Evolutionary conservation across 2,888 invertebrate species (phyloP), one percentile per base, ranked within the genome.

Genomic region (Cyclophora punctaria): DNA sequence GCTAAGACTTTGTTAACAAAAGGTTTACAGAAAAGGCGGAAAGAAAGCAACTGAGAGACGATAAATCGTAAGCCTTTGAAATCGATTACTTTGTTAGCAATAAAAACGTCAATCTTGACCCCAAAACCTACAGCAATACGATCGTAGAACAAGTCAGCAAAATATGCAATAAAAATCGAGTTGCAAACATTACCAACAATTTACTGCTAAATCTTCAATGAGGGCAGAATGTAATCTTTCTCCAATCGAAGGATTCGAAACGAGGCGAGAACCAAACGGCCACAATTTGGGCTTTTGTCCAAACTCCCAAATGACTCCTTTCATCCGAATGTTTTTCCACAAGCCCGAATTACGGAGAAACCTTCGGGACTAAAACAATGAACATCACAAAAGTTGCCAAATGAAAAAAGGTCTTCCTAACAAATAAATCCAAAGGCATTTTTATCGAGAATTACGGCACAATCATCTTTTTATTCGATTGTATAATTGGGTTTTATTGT

Each of bases 241-340:
- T 59, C 53, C 55, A 53, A 48, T 51, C 51, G 55, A 44, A 37
- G 42, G 45, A 45, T 44, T 45, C n/a, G 40, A 33, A 37, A 35
- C 53, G 56, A 58, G 60, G 48, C 62, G 58, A 49, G 48, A 53
- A 56, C 53, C 37, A 55, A 66, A 66, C 59, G 53, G 58, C 55
- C 55, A 63, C 63, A 69, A 70, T 69, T 70, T 65, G 57, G 48
- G 57, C 58, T 60, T 62, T 67, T 67, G 69, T 67, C 63, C 55
- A 51, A 51, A 48, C 47, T 59, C 53, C 60, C 57, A 56, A 57
- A 55, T 56, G 61, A 60, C 60, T 60, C 55, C 53, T 57, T 61
- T 58, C 60, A 60, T 60, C 64, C 64, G 63, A 63, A 64, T 67
- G 63, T 67, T 68, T 66, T 62, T 51, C 58, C 59, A 41, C 41